These are phyloP conservation scores for Mesitornis unicolor DNA, from an alignment of 2,113 vertebrate genomes.

Conservation along the genomic window DNA sequence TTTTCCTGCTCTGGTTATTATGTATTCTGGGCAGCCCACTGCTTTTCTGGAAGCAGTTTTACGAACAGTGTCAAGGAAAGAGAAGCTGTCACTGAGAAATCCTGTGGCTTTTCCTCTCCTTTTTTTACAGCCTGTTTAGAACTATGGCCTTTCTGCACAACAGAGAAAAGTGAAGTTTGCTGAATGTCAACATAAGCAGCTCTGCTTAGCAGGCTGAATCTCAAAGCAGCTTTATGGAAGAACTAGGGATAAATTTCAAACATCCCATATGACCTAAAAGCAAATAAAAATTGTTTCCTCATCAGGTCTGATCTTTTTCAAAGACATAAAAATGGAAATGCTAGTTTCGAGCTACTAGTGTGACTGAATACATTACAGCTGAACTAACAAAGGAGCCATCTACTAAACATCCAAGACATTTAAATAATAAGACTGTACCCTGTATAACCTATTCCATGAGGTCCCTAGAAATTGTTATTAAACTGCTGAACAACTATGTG, in stretches of 20 bases:
- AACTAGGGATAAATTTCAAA: slow-evolving; percentile 9
- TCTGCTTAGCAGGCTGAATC: slow-evolving; percentile 12
- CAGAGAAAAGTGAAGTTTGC: slow-evolving; percentile 10
- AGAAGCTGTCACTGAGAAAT: slow-evolving; percentile 47
- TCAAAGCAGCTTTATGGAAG: not conserved
- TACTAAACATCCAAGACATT: slow-evolving; percentile 22
- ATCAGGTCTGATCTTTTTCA: not conserved
- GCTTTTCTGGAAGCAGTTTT: slow-evolving; percentile 15
- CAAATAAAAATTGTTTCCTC: not conserved
- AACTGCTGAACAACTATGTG: slow-evolving; percentile 24
- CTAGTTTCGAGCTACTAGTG: not conserved
- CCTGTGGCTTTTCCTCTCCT: not conserved
- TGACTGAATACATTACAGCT: not conserved
- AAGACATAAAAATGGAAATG: not conserved
- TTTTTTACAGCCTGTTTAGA: slow-evolving; percentile 18
- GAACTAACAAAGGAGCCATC: slow-evolving; percentile 31
- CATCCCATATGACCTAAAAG: not conserved
- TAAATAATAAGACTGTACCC: slow-evolving; percentile 21
- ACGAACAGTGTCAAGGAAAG: slow-evolving; percentile 30
- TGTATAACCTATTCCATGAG: not conserved
- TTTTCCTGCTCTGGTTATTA: not conserved
- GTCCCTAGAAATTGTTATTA: slow-evolving; percentile 20
- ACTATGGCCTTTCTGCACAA: slow-evolving; percentile 13
- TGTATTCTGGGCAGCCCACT: not conserved
- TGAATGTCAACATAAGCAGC: slow-evolving; percentile 30